Percentiles rank a stretch among this genome's conserved stretches.
phyloP scores from a whole-genome alignment of 2,797 vertebrate genomes.

The Lepidocolaptes lacrymiger region DNA sequence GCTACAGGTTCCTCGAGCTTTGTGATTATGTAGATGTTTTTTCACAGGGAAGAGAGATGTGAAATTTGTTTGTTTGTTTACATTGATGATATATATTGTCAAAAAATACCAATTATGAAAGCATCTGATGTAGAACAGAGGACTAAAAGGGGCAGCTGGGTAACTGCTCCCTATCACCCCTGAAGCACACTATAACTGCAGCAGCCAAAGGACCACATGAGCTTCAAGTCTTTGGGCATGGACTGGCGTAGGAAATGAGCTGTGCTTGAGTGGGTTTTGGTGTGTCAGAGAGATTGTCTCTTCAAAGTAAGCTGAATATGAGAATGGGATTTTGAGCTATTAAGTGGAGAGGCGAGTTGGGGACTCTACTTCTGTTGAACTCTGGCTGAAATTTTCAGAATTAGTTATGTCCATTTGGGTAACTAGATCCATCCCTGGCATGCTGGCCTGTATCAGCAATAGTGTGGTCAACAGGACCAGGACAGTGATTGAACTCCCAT shows the following conservation, averaged over 20 bases:
- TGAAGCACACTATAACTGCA: neutral
- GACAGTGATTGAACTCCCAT: neutral
- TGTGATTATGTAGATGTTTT: neutral
- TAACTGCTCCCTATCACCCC: neutral
- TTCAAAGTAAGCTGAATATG: neutral
- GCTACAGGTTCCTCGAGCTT: neutral
- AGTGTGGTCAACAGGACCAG: neutral
- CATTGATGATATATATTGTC: neutral
- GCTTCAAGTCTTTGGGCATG: neutral
- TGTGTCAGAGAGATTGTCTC: neutral
- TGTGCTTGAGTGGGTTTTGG: neutral
- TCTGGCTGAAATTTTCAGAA: neutral
- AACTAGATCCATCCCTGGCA: neutral
- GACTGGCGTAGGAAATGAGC: neutral
- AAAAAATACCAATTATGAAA: neutral
- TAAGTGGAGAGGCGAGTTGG: neutral
- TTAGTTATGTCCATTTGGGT: neutral
- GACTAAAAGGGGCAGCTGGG: neutral
- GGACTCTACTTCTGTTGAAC: accelerated
- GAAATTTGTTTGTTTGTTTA: neutral
- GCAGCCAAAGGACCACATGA: neutral
- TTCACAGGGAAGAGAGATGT: neutral
- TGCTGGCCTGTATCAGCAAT: neutral
- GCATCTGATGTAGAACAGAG: neutral
- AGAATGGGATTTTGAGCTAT: neutral